Evolutionary conservation across 2,888 invertebrate species (phyloP), one percentile per base, ranked within the genome.

Genomic region (Anaspis maculata): DNA sequence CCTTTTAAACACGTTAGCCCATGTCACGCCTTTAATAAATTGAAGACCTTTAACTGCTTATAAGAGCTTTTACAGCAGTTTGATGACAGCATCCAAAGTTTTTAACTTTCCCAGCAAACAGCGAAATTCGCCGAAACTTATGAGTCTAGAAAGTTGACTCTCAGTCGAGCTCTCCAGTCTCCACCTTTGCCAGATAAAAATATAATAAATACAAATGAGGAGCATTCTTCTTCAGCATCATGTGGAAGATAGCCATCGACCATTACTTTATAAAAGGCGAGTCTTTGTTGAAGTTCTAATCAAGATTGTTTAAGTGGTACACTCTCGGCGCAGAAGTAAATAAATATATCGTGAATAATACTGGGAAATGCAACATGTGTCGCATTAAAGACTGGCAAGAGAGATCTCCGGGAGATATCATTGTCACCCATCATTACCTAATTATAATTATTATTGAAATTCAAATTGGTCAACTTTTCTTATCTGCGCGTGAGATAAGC

Each of bases 361-460:
- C 28, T 21, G 30, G 27, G 30, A 37, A 19, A 40, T 37, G 32
- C 40, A 37, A 41, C 39, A 45, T 41, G 32, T 45, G 41, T 36
- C 38, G 29, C 39, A 34, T 34, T 41, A 39, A 44, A 25, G n/a
- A n/a, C n/a, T n/a, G n/a, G n/a, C n/a, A n/a, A n/a, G n/a, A 34
- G 32, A 27, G n/a, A 37, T 31, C 32, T 34, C 39, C 22, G 15
- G 22, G 15, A 21, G 45, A 45, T 45, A 45, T 41, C 42, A 41
- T 45, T 30, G 45, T 45, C 41, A 34, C 41, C 41, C 37, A 39
- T 45, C 40, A 42, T 42, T 42, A 36, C 43, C 39, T 44, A 42
- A 46, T 44, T 46, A 44, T 42, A 46, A 44, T 44, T 46, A 44
- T 42, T 44, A 44, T 42, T 34, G 36, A 45, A 45, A 42, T 39